Conservation (phyloP, 2,888 invertebrate genomes). For the Pyrochroa serraticornis region DNA sequence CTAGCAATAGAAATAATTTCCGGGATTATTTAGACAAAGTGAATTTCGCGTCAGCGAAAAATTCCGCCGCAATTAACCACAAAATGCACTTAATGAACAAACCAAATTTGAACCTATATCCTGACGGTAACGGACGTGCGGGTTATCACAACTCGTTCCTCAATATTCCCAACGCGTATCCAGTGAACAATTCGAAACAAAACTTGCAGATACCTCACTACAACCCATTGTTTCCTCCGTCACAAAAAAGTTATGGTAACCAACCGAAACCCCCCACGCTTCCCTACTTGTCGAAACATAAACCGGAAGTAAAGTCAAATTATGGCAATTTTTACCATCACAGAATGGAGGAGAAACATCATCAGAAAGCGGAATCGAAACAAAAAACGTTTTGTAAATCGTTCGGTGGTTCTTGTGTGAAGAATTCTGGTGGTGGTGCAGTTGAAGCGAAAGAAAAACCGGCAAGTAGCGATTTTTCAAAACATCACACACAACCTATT, state of each 20-base stretch:
- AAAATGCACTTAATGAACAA: constrained; percentile 26
- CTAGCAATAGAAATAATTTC: constrained; percentile 32
- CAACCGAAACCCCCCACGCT: constrained; percentile 30
- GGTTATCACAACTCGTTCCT: constrained; percentile 44
- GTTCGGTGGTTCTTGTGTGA: constrained; percentile 39
- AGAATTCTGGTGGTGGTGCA: constrained; percentile 28
- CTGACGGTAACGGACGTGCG: constrained; percentile 30
- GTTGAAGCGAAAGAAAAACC: constrained; percentile 18
- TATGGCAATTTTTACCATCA: constrained; percentile 30
- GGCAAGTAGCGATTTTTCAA: constrained; percentile 17
- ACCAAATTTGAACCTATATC: constrained; percentile 32
- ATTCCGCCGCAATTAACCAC: constrained; percentile 16
- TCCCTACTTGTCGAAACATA: constrained; percentile 43
- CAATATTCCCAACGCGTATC: constrained; percentile 43
- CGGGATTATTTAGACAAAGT: constrained; percentile 40
- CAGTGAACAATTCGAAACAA: constrained; percentile 36
- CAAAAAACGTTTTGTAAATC: constrained; percentile 47
- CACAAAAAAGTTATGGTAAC: constrained; percentile 46
- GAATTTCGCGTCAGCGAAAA: constrained; percentile 27
- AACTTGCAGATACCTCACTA: constrained; percentile 50
- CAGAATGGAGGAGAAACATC: constrained; percentile 44
- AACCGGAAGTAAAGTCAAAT: constrained; percentile 21
- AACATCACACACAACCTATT: constrained; percentile 49
- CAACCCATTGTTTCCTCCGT: constrained; percentile 43
- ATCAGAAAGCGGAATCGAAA: constrained; percentile 45